A percentile compares a stretch with the other conserved stretches of the same genome.
These are phyloP conservation scores for Cyclina sinensis DNA, from an alignment of 1,140 invertebrate genomes.

Conservation along the genomic window DNA sequence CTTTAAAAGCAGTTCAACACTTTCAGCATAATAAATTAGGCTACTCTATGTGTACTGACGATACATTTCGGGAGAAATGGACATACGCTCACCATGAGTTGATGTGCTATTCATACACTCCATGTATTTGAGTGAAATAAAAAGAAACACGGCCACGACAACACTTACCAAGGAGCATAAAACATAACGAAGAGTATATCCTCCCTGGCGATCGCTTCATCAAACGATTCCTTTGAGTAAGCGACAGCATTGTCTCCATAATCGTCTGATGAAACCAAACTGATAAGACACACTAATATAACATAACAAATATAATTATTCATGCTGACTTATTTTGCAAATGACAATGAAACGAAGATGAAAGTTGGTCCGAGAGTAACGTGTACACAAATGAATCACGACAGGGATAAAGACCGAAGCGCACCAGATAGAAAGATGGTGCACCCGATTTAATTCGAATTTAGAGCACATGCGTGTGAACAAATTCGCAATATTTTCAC, in stretches of 20 bases:
- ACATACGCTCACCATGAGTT: too few relatives aligned
- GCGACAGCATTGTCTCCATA: constrained; percentile 43
- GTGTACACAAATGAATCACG: constrained; percentile 38
- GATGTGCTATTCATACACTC: too few relatives aligned
- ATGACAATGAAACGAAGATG: not conserved
- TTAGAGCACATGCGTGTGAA: too few relatives aligned
- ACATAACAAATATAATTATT: constrained; percentile 11
- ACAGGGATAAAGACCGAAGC: not conserved
- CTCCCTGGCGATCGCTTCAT: not conserved
- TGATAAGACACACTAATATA: not conserved
- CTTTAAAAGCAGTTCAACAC: too few relatives aligned
- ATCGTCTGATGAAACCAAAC: constrained; percentile 12
- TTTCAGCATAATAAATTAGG: too few relatives aligned
- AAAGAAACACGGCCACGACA: too few relatives aligned
- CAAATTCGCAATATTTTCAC: too few relatives aligned
- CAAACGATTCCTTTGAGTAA: constrained; percentile 39
- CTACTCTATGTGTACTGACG: too few relatives aligned
- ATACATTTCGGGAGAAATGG: too few relatives aligned
- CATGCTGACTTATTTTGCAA: constrained; percentile 15
- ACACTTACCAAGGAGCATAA: constrained; percentile 64
- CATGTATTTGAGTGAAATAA: too few relatives aligned
- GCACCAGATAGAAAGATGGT: not conserved
- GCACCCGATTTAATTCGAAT: too few relatives aligned
- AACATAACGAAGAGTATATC: constrained; percentile 62
- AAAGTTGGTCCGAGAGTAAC: constrained; percentile 20